These are phyloP conservation scores for Platalea minor DNA, from an alignment of 2,797 vertebrate species.

Conservation along the genomic window DNA sequence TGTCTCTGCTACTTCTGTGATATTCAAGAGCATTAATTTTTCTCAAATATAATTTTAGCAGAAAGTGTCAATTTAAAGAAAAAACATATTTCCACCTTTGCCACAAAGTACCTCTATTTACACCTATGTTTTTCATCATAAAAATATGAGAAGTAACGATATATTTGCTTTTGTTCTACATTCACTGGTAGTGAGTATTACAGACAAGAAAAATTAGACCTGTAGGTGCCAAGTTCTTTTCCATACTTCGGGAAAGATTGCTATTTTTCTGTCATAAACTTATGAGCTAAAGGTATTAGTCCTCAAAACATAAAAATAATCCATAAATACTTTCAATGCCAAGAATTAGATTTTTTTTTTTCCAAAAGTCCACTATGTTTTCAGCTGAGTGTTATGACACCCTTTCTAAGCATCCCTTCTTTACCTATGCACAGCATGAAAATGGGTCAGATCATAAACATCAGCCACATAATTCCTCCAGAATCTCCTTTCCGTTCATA, in stretches of 20 bases:
- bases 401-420: neutral
- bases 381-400: neutral
- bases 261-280: neutral
- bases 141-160: neutral
- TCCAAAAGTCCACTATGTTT: neutral
- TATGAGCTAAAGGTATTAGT: neutral
- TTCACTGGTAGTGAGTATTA: neutral
- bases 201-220: neutral
- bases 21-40: neutral
- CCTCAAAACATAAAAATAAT: neutral
- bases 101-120: neutral
- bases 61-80: neutral
- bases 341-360: neutral
- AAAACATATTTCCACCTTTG: neutral
- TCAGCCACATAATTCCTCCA: slow-evolving; percentile 79
- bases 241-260: neutral
- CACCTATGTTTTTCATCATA: neutral
- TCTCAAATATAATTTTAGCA: neutral
- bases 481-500: slow-evolving; percentile 86
- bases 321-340: neutral
- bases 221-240: neutral
- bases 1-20: neutral
- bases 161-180: neutral
- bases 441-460: slow-evolving; percentile 85
- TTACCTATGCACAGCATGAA: slow-evolving; percentile 83